Percentiles rank a stretch among this genome's conserved stretches.
These are phyloP conservation scores for Brenthis ino DNA, from an alignment of 2,888 invertebrate species.

Conservation along the genomic window DNA sequence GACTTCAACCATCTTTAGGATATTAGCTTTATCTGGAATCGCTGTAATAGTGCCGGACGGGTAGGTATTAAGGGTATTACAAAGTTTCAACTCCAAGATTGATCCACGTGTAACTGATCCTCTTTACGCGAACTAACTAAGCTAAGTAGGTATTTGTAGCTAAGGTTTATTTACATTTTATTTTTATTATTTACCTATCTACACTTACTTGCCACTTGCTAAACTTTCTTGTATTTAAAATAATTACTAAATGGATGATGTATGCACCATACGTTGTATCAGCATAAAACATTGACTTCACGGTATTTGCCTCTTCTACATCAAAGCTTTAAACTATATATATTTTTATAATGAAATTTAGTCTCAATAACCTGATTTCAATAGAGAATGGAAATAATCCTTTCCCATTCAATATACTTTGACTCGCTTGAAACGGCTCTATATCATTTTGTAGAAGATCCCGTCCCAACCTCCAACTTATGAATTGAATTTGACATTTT, in stretches of 20 bases:
- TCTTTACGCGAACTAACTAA: slow-evolving; percentile 1
- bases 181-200: neutral
- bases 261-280: too few relatives aligned
- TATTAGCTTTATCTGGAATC: slow-evolving; percentile 15
- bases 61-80: slow-evolving; percentile 10
- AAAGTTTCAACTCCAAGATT: slow-evolving; percentile 17
- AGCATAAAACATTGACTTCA: too few relatives aligned
- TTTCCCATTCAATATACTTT: slow-evolving; percentile 49
- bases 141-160: neutral
- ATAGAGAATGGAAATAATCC: slow-evolving; percentile 21
- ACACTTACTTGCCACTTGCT: neutral
- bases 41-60: slow-evolving; percentile 15
- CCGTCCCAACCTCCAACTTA: slow-evolving; percentile 43
- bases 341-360: too few relatives aligned
- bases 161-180: slow-evolving; percentile 1
- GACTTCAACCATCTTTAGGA: slow-evolving; percentile 7
- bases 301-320: too few relatives aligned
- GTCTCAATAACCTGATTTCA: too few relatives aligned
- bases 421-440: slow-evolving; percentile 47
- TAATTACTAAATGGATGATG: neutral
- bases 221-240: neutral
- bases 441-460: slow-evolving; percentile 48
- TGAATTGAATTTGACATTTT: slow-evolving; percentile 49
- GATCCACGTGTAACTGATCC: slow-evolving; percentile 11
- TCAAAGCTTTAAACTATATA: too few relatives aligned